Evolutionary conservation across 2,797 vertebrate species (phyloP).

Genomic region (Siniperca scherzeri): DNA sequence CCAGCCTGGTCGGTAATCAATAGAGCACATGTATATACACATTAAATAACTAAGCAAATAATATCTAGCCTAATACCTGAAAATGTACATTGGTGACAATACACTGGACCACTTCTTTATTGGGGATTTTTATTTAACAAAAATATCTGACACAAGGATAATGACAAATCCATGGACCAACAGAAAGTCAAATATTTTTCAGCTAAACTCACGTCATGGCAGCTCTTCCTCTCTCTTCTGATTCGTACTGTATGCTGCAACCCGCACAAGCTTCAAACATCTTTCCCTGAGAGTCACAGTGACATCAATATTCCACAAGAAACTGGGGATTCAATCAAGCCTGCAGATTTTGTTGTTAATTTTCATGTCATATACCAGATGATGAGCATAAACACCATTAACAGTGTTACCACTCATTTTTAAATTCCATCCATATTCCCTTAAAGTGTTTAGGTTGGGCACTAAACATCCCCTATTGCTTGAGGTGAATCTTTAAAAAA

Average conservation of each 20-base stretch:
- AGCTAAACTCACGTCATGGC: conserved; percentile 8
- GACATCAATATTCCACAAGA: conserved; percentile 13
- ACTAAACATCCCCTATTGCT: neutral
- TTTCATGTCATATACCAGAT: conserved; percentile 14
- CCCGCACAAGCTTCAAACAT: conserved; percentile 5
- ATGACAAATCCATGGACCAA: conserved; percentile 33
- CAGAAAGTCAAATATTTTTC: conserved; percentile 1
- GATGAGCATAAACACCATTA: neutral
- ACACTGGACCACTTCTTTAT: conserved; percentile 24
- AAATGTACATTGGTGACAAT: neutral
- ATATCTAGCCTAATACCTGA: neutral
- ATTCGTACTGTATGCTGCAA: neutral
- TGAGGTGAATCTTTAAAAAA: neutral
- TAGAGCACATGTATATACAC: neutral
- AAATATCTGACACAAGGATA: conserved; percentile 34
- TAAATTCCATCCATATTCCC: conserved; percentile 1
- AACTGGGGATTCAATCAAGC: neutral
- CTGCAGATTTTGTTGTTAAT: neutral
- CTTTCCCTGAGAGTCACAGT: conserved; percentile 64
- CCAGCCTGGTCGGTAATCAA: neutral
- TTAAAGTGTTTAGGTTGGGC: conserved; percentile 4
- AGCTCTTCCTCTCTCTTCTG: neutral
- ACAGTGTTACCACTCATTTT: neutral
- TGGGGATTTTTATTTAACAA: conserved; percentile 62
- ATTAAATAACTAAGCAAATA: neutral